Percentiles rank a stretch among this genome's conserved stretches.
Evolutionary conservation across 2,797 vertebrate species (phyloP).

Genomic region (Uromys caudimaculatus): DNA sequence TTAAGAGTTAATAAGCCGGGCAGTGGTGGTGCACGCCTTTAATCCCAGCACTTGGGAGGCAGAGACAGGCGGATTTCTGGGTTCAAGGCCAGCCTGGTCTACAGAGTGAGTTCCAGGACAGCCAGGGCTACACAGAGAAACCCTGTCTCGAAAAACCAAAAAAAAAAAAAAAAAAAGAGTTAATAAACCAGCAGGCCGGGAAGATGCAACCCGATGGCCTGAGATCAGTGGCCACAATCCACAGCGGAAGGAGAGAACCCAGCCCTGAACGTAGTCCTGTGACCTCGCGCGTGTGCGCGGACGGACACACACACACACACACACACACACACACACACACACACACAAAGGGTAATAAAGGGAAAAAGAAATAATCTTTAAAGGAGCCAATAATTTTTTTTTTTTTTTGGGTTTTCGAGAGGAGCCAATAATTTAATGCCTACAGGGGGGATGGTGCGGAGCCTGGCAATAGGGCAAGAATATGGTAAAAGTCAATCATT

Average conservation of each 20-base stretch:
- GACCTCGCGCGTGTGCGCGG: background rate
- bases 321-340: background rate
- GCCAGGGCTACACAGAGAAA: too few species aligned
- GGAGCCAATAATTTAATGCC: background rate
- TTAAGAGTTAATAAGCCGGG: background rate
- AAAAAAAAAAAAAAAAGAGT: too few species aligned
- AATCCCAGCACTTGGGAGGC: too few species aligned
- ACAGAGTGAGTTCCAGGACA: too few species aligned
- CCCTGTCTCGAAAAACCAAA: too few species aligned
- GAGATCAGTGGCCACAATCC: background rate
- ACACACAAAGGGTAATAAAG: background rate
- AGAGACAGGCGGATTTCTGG: too few species aligned
- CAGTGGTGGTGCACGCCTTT: too few species aligned
- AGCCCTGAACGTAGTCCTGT: background rate
- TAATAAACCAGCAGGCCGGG: background rate
- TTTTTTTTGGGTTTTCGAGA: too few species aligned
- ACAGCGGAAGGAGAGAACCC: background rate
- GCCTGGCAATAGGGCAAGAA: background rate
- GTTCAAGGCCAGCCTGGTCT: too few species aligned
- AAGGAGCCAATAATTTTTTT: constrained; percentile 6
- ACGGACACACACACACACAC: background rate
- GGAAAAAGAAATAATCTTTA: background rate
- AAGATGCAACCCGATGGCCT: background rate
- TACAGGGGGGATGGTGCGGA: background rate
- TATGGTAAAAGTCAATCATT: background rate